phyloP scores from a whole-genome alignment of 2,113 vertebrate genomes.

The Semnornis frantzii region DNA sequence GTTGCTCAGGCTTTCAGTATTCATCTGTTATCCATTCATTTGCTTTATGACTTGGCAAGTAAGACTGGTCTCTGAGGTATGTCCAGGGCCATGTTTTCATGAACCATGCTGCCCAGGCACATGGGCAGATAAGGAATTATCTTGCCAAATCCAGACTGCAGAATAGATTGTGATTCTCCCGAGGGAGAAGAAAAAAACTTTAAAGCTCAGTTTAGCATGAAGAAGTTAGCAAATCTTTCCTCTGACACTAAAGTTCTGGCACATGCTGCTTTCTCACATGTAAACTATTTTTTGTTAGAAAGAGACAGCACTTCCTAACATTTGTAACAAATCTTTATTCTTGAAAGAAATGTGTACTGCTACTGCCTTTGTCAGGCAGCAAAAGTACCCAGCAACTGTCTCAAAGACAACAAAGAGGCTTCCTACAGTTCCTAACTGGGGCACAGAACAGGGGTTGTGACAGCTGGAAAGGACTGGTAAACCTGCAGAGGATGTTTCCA shows the following conservation, averaged over 20 bases:
- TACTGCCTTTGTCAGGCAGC: background rate
- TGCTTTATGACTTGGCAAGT: background rate
- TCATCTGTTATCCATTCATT: background rate
- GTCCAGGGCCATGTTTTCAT: background rate
- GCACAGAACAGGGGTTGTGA: background rate
- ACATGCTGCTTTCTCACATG: background rate
- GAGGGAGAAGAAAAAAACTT: background rate
- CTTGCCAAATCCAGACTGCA: background rate
- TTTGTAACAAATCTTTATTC: background rate
- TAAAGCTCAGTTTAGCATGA: background rate
- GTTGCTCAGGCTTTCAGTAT: background rate
- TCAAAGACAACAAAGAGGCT: background rate
- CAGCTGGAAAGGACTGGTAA: background rate
- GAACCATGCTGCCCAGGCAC: background rate
- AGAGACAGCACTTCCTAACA: background rate
- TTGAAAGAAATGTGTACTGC: background rate
- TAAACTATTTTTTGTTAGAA: background rate
- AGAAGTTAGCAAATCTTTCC: background rate
- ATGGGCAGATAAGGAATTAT: accelerated
- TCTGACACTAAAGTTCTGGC: background rate
- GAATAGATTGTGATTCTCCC: background rate
- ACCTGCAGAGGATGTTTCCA: background rate
- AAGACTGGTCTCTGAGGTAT: background rate
- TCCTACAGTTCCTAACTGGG: background rate
- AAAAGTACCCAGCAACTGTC: background rate